Conservation (phyloP, 2,888 invertebrate species). For the Taphrorychus bicolor region DNA sequence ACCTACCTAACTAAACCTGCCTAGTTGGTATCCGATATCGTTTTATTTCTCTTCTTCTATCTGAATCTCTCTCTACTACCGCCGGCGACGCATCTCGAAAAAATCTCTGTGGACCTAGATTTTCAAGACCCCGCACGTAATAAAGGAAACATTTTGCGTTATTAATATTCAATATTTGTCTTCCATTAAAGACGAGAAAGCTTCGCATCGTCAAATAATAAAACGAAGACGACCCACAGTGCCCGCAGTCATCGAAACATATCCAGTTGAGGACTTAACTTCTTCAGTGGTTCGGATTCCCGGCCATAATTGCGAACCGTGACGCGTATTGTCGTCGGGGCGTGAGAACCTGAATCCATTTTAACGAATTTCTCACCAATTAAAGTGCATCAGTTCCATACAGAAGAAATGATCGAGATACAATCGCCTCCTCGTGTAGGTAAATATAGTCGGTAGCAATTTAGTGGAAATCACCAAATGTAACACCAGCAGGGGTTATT, state of each 20-base stretch:
- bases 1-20: slow-evolving; percentile 1
- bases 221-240: background rate
- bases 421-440: too few relatives aligned
- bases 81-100: too few relatives aligned
- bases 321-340: slow-evolving; percentile 28
- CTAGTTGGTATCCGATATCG: background rate
- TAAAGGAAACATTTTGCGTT: too few relatives aligned
- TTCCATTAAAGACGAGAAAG: slow-evolving; percentile 6
- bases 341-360: slow-evolving; percentile 26
- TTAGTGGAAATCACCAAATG: too few relatives aligned
- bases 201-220: background rate
- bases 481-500: too few relatives aligned
- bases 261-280: slow-evolving; percentile 19
- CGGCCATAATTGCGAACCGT: slow-evolving; percentile 25
- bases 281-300: slow-evolving; percentile 22
- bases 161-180: background rate
- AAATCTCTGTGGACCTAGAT: too few relatives aligned
- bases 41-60: background rate
- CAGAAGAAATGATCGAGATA: too few relatives aligned
- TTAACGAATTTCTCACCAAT: slow-evolving; percentile 34
- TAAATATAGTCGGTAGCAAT: too few relatives aligned
- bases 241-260: slow-evolving; percentile 17
- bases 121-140: too few relatives aligned
- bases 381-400: slow-evolving; percentile 16
- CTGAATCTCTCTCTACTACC: too few relatives aligned